Evolutionary conservation across 2,113 vertebrate genomes (phyloP), one percentile per base, ranked within the genome.

Genomic region (Urocitellus parryii): DNA sequence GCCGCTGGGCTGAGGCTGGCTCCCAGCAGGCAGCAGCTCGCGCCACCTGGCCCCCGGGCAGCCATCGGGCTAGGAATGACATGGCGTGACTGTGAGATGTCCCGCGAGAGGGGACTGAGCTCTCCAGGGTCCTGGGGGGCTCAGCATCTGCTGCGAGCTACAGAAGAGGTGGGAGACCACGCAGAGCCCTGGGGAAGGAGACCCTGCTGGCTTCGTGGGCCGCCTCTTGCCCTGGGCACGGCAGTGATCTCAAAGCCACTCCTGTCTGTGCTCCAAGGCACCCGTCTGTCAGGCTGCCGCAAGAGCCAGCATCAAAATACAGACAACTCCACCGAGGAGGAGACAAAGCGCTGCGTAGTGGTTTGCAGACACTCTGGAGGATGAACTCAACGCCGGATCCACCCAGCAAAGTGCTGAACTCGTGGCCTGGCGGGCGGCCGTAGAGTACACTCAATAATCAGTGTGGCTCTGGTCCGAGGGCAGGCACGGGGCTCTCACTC

Each of bases 31-130:
- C 0, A 0, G 58, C 85, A 78, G 22, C 58, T 45, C 34, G 32
- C 58, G 61, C 42, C 11, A 39, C 63, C 8, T 24, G 11, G 74
- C 22, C 68, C 27, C 73, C 58, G 42, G 25, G 45, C 34, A 8
- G 8, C 18, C 56, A 12, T 17, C 32, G 22, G 8, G 0, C 5
- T 5, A 34, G n/a, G 12, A 68, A 58, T 56, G 74, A 86, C 85
- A 80, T 2, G 2, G 32, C 18, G 10, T 6, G 34, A 5, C 37
- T 10, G 56, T 18, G 65, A 29, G 20, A 16, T 18, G 39, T 25
- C 11, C 5, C 10, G 25, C 68, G 53, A 27, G 61, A 5, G 24
- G 11, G n/a, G 0, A 22, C 17, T 0, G 18, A 42, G 11, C 25
- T 22, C 18, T 14, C 14, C 11, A 56, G 29, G n/a, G 2, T 37